Evolutionary conservation across 2,113 vertebrate species (phyloP).

Genomic region (Saccopteryx bilineata): DNA sequence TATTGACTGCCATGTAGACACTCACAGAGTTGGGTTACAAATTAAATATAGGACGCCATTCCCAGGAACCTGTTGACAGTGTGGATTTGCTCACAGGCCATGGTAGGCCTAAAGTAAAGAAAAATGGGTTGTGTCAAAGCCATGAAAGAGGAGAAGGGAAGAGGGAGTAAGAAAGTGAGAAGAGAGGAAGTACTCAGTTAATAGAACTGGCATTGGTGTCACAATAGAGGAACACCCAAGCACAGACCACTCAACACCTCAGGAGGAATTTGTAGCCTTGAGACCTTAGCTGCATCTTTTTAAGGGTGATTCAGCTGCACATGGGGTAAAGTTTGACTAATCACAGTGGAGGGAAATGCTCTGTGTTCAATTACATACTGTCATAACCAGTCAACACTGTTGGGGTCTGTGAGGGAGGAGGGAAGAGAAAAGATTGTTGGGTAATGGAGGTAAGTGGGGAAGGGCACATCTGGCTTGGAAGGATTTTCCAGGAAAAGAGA

Average conservation of each 20-base stretch:
- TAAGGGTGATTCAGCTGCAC: constrained; percentile 83
- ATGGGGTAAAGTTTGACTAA: constrained; percentile 84
- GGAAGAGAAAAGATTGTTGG: constrained; percentile 65
- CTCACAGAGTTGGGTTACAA: constrained; percentile 50
- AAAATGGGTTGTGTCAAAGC: constrained; percentile 30
- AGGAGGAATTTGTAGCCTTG: constrained; percentile 71
- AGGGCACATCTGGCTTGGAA: constrained; percentile 77
- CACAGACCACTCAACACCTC: constrained; percentile 77
- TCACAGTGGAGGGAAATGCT: constrained; percentile 83
- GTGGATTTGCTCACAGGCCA: constrained; percentile 25
- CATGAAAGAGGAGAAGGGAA: not conserved
- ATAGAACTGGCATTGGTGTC: not conserved
- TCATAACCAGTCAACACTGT: constrained; percentile 82
- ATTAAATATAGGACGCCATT: constrained; percentile 46
- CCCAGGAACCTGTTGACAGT: constrained; percentile 42
- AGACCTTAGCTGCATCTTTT: constrained; percentile 83
- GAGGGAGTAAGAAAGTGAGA: not conserved
- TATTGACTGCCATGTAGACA: constrained; percentile 39
- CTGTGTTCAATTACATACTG: constrained; percentile 84
- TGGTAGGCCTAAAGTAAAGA: not conserved
- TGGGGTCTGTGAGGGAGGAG: constrained; percentile 62
- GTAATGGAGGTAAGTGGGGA: constrained; percentile 64
- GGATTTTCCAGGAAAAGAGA: constrained; percentile 66
- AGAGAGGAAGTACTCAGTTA: constrained; percentile 56
- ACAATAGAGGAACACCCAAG: constrained; percentile 79